Conservation (phyloP, 2,888 invertebrate genomes). For the Conus canariensis region DNA sequence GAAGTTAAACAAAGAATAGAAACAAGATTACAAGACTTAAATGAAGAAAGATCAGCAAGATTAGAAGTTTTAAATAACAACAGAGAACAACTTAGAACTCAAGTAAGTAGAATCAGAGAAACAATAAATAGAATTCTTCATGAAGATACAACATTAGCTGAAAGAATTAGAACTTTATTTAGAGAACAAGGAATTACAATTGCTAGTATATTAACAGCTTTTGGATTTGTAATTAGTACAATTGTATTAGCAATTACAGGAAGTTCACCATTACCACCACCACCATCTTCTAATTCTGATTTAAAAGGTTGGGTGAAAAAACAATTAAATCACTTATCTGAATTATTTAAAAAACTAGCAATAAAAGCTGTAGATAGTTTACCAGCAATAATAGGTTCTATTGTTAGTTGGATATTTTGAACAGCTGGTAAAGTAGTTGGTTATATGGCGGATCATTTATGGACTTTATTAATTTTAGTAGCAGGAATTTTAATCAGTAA, state of each 20-base stretch:
- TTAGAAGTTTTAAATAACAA: neutral
- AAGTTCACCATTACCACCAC: neutral
- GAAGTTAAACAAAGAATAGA: neutral
- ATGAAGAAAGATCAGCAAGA: neutral
- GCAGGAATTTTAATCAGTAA: neutral
- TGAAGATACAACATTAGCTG: neutral
- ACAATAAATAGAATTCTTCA: constrained; percentile 9
- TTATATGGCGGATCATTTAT: constrained; percentile 16
- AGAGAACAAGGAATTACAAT: constrained; percentile 11
- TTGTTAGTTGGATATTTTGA: constrained; percentile 8
- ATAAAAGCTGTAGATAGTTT: neutral
- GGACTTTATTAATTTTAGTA: constrained; percentile 8
- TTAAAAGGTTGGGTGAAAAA: neutral
- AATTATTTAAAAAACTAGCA: constrained; percentile 7
- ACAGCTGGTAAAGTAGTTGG: neutral
- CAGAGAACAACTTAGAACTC: neutral
- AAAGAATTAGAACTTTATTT: constrained; percentile 7
- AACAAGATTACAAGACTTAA: neutral
- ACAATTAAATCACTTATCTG: neutral
- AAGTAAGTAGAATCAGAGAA: neutral
- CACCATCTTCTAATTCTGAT: neutral
- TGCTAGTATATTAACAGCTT: neutral
- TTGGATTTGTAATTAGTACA: neutral
- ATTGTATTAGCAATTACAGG: neutral
- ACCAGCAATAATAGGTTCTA: neutral